Evolutionary conservation across 2,113 vertebrate genomes (phyloP).

Genomic region (Tragelaphus scriptus): DNA sequence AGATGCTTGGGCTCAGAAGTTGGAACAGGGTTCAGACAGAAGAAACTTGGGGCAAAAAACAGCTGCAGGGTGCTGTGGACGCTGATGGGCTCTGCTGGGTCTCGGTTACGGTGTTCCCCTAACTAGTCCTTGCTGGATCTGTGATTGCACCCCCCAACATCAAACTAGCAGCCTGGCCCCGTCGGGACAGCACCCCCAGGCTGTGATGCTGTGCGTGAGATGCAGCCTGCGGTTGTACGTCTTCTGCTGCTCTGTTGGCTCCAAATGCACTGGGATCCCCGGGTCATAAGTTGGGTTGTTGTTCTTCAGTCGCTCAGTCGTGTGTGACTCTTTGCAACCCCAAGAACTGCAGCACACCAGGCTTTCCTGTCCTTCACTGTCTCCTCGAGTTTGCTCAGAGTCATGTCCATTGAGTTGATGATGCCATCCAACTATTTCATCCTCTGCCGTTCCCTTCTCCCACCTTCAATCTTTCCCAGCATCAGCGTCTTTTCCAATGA

Average conservation of each 20-base stretch:
- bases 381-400: background rate
- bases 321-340: background rate
- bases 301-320: accelerated
- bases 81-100: background rate
- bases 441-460: background rate
- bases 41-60: background rate
- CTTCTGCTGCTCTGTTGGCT: background rate
- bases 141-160: background rate
- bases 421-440: background rate
- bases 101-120: background rate
- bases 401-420: background rate
- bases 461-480: background rate
- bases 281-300: background rate
- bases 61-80: too few relatives aligned
- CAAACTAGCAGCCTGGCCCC: accelerated
- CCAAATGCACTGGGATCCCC: accelerated
- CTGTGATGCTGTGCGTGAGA: background rate
- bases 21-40: background rate
- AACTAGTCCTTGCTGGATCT: background rate
- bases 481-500: background rate
- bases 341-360: background rate
- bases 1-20: background rate
- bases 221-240: background rate
- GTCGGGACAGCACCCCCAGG: accelerated
- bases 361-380: background rate